phyloP scores from a whole-genome alignment of 2,113 vertebrate genomes.

The Malurus melanocephalus region DNA sequence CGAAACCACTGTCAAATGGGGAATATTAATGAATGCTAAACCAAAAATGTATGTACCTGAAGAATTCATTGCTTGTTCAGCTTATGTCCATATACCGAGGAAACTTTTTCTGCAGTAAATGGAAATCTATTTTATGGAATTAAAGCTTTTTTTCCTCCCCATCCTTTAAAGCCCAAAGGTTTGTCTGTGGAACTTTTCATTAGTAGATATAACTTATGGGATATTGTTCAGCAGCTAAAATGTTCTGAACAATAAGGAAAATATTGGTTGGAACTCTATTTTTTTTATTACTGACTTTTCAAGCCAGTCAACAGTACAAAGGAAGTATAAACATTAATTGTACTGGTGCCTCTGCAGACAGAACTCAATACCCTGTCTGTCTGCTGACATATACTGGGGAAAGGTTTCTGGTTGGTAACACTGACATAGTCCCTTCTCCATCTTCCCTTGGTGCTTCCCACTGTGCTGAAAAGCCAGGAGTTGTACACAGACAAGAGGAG shows the following conservation, averaged over 20 bases:
- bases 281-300: not conserved
- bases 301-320: not conserved
- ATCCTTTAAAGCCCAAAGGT: not conserved
- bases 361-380: not conserved
- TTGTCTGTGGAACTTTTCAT: not conserved
- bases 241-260: not conserved
- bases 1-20: not conserved
- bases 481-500: accelerated
- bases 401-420: not conserved
- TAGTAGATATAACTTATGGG: not conserved
- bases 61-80: not conserved
- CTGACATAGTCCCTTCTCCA: not conserved
- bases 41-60: not conserved
- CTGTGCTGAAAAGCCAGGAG: not conserved
- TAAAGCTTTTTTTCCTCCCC: not conserved
- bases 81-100: not conserved
- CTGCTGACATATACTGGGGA: not conserved
- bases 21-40: not conserved
- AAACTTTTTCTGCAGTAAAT: not conserved
- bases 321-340: not conserved
- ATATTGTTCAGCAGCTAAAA: not conserved
- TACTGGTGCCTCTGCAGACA: not conserved
- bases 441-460: not conserved
- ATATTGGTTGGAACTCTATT: not conserved
- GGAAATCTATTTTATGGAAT: not conserved